phyloP scores from a whole-genome alignment of 1,140 invertebrate species.

The Probaryconus sp. region DNA sequence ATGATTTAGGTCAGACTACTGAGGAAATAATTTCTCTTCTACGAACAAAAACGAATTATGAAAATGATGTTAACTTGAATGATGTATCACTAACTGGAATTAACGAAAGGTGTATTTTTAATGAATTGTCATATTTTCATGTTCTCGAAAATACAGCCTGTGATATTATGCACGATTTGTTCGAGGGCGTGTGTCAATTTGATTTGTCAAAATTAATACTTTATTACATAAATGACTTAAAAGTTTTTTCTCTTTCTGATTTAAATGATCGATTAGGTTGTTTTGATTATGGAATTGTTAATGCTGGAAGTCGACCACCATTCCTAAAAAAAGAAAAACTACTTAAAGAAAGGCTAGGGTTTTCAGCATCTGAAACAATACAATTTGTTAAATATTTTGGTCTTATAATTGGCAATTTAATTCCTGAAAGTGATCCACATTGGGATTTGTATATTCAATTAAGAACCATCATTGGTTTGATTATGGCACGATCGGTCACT shows the following conservation, averaged over 20 bases:
- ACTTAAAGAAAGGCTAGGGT: constrained; percentile 7
- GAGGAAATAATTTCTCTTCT: not conserved
- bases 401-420: constrained; percentile 35
- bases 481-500: constrained; percentile 13
- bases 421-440: constrained; percentile 24
- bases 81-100: constrained; percentile 16
- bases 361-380: constrained; percentile 32
- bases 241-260: constrained; percentile 34
- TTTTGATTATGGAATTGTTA: constrained; percentile 18
- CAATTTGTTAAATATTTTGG: constrained; percentile 27
- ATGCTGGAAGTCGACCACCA: constrained; percentile 7
- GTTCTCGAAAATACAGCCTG: constrained; percentile 17
- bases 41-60: constrained; percentile 7
- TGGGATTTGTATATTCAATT: constrained; percentile 31
- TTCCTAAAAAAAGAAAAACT: constrained; percentile 24
- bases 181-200: constrained; percentile 14
- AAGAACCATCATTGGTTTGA: constrained; percentile 12
- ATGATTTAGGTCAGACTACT: not conserved
- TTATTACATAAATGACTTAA: constrained; percentile 18
- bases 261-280: constrained; percentile 23
- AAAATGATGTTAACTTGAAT: constrained; percentile 6
- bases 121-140: constrained; percentile 28
- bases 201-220: constrained; percentile 20
- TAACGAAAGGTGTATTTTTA: constrained; percentile 25
- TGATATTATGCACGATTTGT: constrained; percentile 40